Base-by-base conservation (phyloP, 2,888 invertebrate genomes). In the Brenthis ino region DNA sequence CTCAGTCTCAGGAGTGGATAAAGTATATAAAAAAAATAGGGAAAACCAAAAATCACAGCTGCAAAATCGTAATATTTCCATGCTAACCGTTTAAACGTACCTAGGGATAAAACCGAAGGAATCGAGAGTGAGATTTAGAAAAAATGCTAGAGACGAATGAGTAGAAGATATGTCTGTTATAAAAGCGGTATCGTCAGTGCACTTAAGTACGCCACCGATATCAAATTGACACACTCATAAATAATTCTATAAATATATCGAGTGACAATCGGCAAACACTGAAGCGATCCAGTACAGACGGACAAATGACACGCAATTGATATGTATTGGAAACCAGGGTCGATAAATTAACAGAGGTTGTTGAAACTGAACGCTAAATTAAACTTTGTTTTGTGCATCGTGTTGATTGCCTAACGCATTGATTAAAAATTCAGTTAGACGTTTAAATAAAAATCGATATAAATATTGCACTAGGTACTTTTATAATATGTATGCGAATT, bases 321-420 rank as follows among this genome's bases (percentile, higher is more conserved):
- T 82, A 79, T 78, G 82, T 82, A 85, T 84, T 85, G 82, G 77
- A 80, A 81, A 76, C 77, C 78, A 80, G 73, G 80, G 80, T 57
- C 80, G 72, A 72, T 70, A 53, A 74, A 71, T 74, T 74, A 69
- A 61, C 28, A 47, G 60, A 56, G 28, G 64, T 68, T 66, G 56
- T 64, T 64, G 55, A 55, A 65, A 63, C 28, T 55, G 60, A 60
- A 53, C 43, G 48, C 53, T n/a, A 60, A 50, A 50, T 60, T 63
- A 20, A 58, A 65, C 3, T 51, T 53, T 37, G 20, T 47, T 51
- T 61, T n/a, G 48, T 48, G 33, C 55, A 48, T 65, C 33, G 16
- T 47, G 28, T 24, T 16, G 33, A 55, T 24, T 54, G 16, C 16
- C 48, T 11, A 53, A 54, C 43, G 24, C 13, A 43, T 11, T 43